Conservation (phyloP, 2,888 invertebrate genomes). For the Uloborus plumipes region DNA sequence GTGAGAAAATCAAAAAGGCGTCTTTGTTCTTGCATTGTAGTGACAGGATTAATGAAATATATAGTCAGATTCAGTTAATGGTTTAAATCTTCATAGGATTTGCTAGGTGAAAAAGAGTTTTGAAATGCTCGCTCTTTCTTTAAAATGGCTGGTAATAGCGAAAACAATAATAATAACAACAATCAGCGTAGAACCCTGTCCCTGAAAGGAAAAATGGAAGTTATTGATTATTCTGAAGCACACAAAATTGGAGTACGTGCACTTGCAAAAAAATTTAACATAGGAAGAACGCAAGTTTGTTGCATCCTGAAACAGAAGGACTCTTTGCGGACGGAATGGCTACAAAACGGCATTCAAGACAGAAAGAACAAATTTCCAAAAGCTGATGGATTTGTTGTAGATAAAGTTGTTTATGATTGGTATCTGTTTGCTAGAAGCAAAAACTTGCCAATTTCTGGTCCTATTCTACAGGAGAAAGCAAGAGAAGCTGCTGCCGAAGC, state of each 20-base stretch:
- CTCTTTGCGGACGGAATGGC: neutral
- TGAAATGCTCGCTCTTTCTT: too few species aligned
- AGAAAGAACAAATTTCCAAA: conserved; percentile 10
- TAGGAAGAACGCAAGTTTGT: conserved; percentile 6
- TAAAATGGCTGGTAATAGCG: too few species aligned
- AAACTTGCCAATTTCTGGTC: conserved; percentile 3
- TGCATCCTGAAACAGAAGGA: neutral
- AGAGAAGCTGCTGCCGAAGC: neutral
- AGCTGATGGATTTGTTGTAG: neutral
- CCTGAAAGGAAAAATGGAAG: neutral
- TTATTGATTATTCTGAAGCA: conserved; percentile 2
- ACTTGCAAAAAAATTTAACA: neutral
- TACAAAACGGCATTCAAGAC: neutral
- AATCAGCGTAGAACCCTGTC: conserved; percentile 1
- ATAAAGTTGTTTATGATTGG: conserved; percentile 4
- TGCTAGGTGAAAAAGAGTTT: too few species aligned
- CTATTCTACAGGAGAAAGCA: conserved; percentile 10
- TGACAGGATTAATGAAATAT: too few species aligned
- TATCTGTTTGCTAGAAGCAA: neutral
- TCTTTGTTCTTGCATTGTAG: too few species aligned
- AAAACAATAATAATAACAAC: neutral
- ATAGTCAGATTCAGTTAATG: too few species aligned
- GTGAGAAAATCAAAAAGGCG: too few species aligned
- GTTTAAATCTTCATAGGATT: too few species aligned
- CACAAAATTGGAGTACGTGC: conserved; percentile 3